A percentile compares a stretch with the other conserved stretches of the same genome.
These are phyloP conservation scores for Picus viridis DNA, from an alignment of 2,797 vertebrate species.

Conservation along the genomic window DNA sequence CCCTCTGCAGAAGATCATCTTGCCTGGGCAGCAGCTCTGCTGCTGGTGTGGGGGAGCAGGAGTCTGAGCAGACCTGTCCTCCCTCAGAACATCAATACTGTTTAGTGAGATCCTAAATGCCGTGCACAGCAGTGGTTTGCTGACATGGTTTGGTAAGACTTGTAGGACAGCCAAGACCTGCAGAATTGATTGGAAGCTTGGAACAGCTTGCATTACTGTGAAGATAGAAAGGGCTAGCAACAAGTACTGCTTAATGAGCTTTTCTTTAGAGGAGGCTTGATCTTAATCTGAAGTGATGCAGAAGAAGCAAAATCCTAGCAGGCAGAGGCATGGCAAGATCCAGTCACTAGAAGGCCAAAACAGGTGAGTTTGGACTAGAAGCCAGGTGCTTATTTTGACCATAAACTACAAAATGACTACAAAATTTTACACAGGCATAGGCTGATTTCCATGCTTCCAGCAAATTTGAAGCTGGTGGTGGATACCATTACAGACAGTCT, in stretches of 20 bases:
- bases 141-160: neutral
- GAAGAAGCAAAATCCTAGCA: neutral
- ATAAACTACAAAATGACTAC: neutral
- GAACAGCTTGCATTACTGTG: neutral
- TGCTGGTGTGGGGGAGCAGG: neutral
- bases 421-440: neutral
- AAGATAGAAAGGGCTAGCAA: neutral
- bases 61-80: neutral
- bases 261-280: neutral
- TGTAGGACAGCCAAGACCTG: neutral
- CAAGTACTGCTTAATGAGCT: neutral
- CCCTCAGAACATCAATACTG: neutral
- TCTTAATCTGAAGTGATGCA: neutral
- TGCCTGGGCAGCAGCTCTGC: neutral
- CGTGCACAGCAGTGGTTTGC: rapidly evolving
- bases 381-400: neutral
- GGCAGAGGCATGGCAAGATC: neutral
- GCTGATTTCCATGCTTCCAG: neutral
- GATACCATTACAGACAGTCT: neutral
- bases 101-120: neutral
- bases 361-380: neutral
- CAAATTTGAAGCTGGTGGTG: neutral
- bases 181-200: neutral
- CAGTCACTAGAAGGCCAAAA: neutral
- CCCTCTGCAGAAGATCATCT: neutral